phyloP scores from a whole-genome alignment of 2,797 vertebrate species.

The Melopsittacus undulatus region DNA sequence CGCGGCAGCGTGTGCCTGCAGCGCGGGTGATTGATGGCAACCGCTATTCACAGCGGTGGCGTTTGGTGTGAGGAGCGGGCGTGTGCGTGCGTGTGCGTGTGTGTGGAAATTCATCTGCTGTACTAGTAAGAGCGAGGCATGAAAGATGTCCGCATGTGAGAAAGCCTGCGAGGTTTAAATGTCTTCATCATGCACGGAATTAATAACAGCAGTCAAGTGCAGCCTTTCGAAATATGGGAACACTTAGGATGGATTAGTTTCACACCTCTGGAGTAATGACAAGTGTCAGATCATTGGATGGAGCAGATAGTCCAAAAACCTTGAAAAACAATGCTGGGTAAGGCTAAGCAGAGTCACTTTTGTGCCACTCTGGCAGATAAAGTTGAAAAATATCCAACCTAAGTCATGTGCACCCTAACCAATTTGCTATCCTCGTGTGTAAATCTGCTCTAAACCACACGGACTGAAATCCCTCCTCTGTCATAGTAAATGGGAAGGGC shows the following conservation, averaged over 20 bases:
- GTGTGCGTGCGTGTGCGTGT: not conserved
- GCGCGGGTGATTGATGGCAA: not conserved
- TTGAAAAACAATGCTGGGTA: not conserved
- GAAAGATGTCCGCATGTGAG: not conserved
- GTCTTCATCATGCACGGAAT: constrained; percentile 14
- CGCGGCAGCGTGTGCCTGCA: not conserved
- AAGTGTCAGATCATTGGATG: not conserved
- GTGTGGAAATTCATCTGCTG: not conserved
- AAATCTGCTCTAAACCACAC: not conserved
- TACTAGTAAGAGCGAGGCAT: not conserved
- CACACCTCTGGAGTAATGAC: not conserved
- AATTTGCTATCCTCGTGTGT: not conserved
- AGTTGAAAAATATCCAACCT: not conserved
- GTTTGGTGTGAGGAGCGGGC: not conserved
- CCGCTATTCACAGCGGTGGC: not conserved
- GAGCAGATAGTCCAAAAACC: not conserved
- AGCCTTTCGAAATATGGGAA: constrained; percentile 16
- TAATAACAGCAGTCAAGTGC: not conserved
- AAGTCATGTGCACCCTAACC: not conserved
- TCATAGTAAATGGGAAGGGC: not conserved
- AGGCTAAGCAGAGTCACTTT: not conserved
- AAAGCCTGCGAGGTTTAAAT: constrained; percentile 17
- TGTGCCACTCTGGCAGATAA: not conserved
- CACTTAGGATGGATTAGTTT: not conserved
- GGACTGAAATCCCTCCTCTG: not conserved